Conservation (phyloP, 2,888 invertebrate species). For the Epinotia nisella region DNA sequence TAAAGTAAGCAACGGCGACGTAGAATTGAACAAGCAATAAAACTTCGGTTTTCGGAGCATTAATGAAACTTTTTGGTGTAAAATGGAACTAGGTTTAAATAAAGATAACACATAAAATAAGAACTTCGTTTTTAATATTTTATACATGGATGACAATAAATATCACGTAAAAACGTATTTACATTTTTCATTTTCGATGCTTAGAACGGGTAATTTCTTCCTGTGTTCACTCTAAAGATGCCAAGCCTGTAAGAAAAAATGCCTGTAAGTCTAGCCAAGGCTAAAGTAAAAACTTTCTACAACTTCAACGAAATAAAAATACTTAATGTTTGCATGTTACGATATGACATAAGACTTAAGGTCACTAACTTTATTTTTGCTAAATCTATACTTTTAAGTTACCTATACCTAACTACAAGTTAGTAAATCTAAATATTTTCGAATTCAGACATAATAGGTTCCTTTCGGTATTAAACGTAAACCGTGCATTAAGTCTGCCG, state of each 20-base stretch:
- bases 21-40: constrained; percentile 39
- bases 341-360: too few species aligned
- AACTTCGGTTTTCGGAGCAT: background rate
- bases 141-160: background rate
- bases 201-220: constrained; percentile 55
- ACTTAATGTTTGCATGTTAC: too few species aligned
- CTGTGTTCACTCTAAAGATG: constrained; percentile 67
- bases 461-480: too few species aligned
- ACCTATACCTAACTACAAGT: too few species aligned
- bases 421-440: too few species aligned
- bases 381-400: too few species aligned
- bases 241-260: constrained; percentile 61
- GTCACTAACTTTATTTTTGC: too few species aligned
- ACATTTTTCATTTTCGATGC: constrained; percentile 7
- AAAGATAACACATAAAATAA: background rate
- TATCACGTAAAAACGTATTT: constrained; percentile 6
- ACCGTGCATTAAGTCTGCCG: too few species aligned
- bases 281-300: background rate
- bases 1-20: constrained; percentile 10
- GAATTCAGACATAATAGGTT: too few species aligned
- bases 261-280: background rate
- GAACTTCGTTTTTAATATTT: constrained; percentile 1
- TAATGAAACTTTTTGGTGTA: background rate
- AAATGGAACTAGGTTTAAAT: background rate
- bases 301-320: too few species aligned